phyloP scores from a whole-genome alignment of 23 tunicate species.

The Oikopleura vanhoeffeni region DNA sequence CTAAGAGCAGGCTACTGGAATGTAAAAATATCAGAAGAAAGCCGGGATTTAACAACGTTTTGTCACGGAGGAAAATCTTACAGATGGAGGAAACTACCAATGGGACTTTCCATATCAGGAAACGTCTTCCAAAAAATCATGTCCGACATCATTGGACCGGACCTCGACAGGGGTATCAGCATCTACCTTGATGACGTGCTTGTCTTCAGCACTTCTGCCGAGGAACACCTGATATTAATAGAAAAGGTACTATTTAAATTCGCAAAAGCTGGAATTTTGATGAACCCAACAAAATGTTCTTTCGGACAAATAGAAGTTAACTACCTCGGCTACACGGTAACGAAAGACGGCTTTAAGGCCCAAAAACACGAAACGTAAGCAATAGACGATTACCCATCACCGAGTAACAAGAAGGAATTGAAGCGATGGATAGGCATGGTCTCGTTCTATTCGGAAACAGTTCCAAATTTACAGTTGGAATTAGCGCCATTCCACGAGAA shows the following conservation, averaged over 20 bases:
- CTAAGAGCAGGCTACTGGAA: background rate
- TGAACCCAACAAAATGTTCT: background rate
- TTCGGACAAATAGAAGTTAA: background rate
- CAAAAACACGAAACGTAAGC: background rate
- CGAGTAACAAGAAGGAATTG: background rate
- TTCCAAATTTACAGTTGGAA: too few relatives aligned
- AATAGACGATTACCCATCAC: background rate
- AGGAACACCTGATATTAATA: background rate
- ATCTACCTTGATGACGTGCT: constrained; percentile 5
- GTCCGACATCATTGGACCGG: background rate
- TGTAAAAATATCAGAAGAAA: background rate
- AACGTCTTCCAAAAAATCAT: background rate
- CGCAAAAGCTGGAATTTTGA: background rate
- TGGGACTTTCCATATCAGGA: background rate
- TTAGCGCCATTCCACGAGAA: too few relatives aligned
- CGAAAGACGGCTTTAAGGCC: background rate
- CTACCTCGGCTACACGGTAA: background rate
- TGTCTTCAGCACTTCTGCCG: background rate
- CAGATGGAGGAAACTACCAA: background rate
- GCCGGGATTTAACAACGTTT: background rate
- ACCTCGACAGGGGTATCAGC: background rate
- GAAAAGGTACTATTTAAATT: background rate
- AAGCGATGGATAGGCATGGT: background rate
- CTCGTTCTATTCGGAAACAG: too few relatives aligned
- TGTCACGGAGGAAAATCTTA: background rate